Base-by-base conservation (phyloP, 2,113 vertebrate species). In the Phycodurus eques region DNA sequence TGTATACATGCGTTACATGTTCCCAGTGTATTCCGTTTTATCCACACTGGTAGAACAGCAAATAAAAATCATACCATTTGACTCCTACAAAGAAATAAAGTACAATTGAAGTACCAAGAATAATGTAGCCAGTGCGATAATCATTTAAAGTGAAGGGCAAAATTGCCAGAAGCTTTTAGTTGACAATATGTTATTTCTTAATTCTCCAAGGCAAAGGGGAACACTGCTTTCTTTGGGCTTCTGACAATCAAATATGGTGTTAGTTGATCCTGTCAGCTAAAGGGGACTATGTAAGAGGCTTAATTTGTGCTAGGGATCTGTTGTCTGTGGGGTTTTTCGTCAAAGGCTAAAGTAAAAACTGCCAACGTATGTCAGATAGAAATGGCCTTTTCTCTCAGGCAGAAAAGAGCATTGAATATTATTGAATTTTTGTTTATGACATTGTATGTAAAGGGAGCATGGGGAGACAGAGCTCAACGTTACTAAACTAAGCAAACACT, bases 191-290 rank as follows among this genome's bases (percentile, higher is more conserved):
- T 49, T 74, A 80, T 83, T 61, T 2, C 53, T 80, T 80, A 83
- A 84, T 85, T 84, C 81, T 87, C 59, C 67, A 43, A 85, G 79
- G 84, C 80, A 85, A 87, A 83, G 54, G 8, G 71, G 57, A 61
- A 74, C 61, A 47, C 14, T 8, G 64, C 80, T 75, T 85, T 81
- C 82, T 77, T 74, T 74, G 35, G 72, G 74, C 67, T 76, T 71
- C 70, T 89, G 79, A 75, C 70, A 70, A 85, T 86, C 77, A 86
- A 87, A 84, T 75, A 75, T 35, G 49, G 78, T 80, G 78, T 88
- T 87, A 83, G 80, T 78, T 87, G 85, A 88, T 86, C 89, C 80
- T 71, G 82, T 81, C 86, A 72, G 73, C 82, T 86, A 78, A 84
- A 87, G 80, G 82, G 74, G 78, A 79, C 83, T 87, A 73, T 78